These are phyloP conservation scores for Engystomops pustulosus DNA, from an alignment of 2,113 vertebrate species.

Conservation along the genomic window DNA sequence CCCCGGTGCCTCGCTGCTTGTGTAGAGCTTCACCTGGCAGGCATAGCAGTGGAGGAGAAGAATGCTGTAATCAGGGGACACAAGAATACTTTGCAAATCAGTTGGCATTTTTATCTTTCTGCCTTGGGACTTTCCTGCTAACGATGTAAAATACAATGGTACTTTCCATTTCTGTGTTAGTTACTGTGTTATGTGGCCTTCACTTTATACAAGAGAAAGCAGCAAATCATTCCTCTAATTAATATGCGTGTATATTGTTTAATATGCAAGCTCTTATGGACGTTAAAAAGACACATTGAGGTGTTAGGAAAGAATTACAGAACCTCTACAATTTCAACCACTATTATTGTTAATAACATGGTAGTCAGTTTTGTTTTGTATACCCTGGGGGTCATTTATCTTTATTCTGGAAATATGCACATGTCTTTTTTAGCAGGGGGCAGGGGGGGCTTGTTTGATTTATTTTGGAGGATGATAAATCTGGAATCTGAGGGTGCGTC, in stretches of 20 bases:
- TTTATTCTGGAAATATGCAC: no score
- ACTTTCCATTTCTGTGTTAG: background rate
- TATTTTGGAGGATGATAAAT: no score
- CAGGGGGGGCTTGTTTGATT: no score
- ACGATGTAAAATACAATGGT: constrained; percentile 65
- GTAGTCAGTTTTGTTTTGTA: no score
- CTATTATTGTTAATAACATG: no score
- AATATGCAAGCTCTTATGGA: background rate
- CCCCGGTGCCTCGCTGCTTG: constrained; percentile 73
- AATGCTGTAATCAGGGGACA: constrained; percentile 78
- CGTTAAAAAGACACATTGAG: background rate
- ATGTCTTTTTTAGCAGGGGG: no score
- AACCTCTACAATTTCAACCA: no score
- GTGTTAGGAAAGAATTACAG: no score
- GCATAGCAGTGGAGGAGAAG: constrained; percentile 75
- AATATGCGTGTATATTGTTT: background rate
- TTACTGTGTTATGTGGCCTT: constrained; percentile 56
- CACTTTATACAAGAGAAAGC: background rate
- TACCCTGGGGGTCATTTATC: no score
- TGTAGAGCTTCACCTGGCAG: constrained; percentile 82
- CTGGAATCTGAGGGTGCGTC: no score
- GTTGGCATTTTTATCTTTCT: constrained; percentile 75
- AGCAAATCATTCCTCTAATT: background rate
- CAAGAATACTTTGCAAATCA: constrained; percentile 75
- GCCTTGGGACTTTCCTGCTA: constrained; percentile 73